These are phyloP conservation scores for cat (Felis catus) DNA, from an alignment of 2,113 vertebrate genomes.

Conservation along the genomic window F.catus_Fca126_mat1.0 CM031418.1:132968501-132969000, in stretches of 20 bases:
- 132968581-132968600: too few species aligned
- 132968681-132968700: slow-evolving; percentile 97
- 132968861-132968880: background rate
- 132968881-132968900: too few species aligned
- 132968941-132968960: rapidly evolving
- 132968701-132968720: slow-evolving; percentile 99
- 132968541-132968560: too few species aligned
- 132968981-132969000: background rate
- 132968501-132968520: background rate
- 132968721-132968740: slow-evolving; percentile 98
- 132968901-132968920: rapidly evolving
- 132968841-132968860: too few species aligned
- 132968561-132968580: background rate
- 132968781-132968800: slow-evolving; percentile 95
- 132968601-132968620: background rate
- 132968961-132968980: background rate
- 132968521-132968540: background rate
- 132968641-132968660: background rate
- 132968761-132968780: slow-evolving; percentile 96
- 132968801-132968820: background rate
- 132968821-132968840: background rate
- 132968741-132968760: slow-evolving; percentile 97
- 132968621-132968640: background rate
- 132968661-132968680: slow-evolving; percentile 89
- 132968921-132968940: rapidly evolving